Conservation (phyloP, 2,888 invertebrate genomes). For the Atrina japonica region DNA sequence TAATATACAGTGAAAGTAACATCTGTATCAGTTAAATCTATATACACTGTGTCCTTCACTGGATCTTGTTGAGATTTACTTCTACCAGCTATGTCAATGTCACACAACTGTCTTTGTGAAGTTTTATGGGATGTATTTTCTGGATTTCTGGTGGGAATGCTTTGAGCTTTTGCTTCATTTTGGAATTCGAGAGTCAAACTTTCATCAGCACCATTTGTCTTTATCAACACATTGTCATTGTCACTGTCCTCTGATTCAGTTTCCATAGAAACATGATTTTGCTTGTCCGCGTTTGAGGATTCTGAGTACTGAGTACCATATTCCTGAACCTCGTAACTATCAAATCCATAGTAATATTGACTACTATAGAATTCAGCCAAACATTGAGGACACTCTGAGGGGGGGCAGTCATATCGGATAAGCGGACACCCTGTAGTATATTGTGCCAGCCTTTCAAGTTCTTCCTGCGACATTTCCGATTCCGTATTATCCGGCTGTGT, state of each 20-base stretch:
- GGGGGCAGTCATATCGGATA: constrained; percentile 74
- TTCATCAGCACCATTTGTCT: constrained; percentile 1
- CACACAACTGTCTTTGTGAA: constrained; percentile 62
- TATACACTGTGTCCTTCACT: constrained; percentile 69
- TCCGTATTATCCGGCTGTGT: constrained; percentile 45
- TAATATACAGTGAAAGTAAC: constrained; percentile 74
- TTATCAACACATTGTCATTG: constrained; percentile 13
- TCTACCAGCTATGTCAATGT: constrained; percentile 65
- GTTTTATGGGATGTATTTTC: not conserved
- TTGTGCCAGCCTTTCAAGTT: constrained; percentile 71
- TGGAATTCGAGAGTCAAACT: constrained; percentile 18
- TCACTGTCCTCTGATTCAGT: constrained; percentile 8
- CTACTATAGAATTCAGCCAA: constrained; percentile 57
- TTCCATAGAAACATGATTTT: not conserved
- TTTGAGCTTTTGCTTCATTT: constrained; percentile 10
- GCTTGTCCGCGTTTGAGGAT: constrained; percentile 7
- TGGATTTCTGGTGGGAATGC: not conserved
- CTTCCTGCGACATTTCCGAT: constrained; percentile 65
- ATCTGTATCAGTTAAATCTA: constrained; percentile 77
- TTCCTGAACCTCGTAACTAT: not conserved
- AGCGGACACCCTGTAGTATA: constrained; percentile 76
- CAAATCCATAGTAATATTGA: constrained; percentile 50
- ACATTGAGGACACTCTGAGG: constrained; percentile 76
- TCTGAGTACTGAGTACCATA: not conserved
- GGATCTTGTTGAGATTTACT: constrained; percentile 51